A percentile compares a stretch with the other conserved stretches of the same genome.
Evolutionary conservation across 2,113 vertebrate genomes (phyloP).

Genomic region (Micronycteris hirsuta): DNA sequence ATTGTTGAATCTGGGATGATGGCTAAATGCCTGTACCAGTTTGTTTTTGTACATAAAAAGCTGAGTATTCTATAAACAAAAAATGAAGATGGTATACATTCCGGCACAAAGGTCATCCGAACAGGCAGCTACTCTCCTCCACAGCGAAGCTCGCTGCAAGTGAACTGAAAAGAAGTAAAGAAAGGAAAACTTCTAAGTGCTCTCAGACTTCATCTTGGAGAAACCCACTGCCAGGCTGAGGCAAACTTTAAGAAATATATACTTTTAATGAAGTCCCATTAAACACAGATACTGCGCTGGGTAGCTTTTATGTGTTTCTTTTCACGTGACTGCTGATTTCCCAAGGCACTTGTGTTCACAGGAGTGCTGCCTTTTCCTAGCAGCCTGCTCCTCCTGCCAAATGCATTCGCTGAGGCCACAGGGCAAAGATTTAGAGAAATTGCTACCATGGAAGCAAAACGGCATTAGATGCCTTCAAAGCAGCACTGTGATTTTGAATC

Average conservation of each 20-base stretch:
- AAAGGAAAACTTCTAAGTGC: constrained; percentile 50
- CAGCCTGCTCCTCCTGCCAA: constrained; percentile 38
- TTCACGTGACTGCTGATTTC: constrained; percentile 61
- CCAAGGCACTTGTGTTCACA: constrained; percentile 45
- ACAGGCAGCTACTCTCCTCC: not conserved
- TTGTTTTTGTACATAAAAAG: not conserved
- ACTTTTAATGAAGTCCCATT: constrained; percentile 65
- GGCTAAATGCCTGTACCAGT: not conserved
- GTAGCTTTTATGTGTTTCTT: constrained; percentile 67
- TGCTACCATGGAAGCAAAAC: constrained; percentile 34
- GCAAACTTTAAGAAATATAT: constrained; percentile 44
- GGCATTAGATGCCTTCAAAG: not conserved
- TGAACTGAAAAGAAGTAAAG: constrained; percentile 39
- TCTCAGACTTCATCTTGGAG: constrained; percentile 1
- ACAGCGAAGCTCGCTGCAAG: not conserved
- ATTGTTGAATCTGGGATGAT: not conserved
- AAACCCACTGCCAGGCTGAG: constrained; percentile 23
- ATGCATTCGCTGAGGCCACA: constrained; percentile 36
- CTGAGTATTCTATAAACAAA: not conserved
- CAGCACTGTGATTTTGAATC: constrained; percentile 11
- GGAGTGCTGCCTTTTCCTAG: constrained; percentile 1
- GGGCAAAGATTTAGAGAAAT: constrained; percentile 64
- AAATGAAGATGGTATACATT: not conserved
- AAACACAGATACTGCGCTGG: constrained; percentile 37
- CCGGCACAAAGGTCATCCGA: not conserved